Base-by-base conservation (phyloP, 2,888 invertebrate species). In the Cerceris rybyensis region DNA sequence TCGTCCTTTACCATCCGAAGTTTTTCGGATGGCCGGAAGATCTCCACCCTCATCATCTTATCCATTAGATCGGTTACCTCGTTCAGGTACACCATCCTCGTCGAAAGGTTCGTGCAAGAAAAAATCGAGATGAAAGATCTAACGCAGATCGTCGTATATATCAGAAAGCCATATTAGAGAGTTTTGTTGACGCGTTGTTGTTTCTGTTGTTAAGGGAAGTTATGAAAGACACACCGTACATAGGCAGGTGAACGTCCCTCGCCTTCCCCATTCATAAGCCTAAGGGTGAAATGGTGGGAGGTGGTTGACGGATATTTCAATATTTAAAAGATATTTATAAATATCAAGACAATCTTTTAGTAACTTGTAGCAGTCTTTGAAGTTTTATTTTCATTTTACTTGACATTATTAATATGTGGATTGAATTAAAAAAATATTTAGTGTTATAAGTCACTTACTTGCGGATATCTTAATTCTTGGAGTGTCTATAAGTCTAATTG, bases 1-100 rank as follows among this genome's bases (percentile, higher is more conserved):
- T 81, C 84, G 43, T 86, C 84, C 42, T 73, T 64, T 28, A 73
- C 11, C 78, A 88, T 82, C 13, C 74, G 75, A 16, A 80, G 84
- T 61, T 88, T 88, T 28, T 89, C 86, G 28, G 85, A 80, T 0
- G 74, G 57, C 46, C 73, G 73, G 41, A 89, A 84, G 67, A 91
- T 86, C 11, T 88, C 85, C 41, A 88, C 78, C 52, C 80, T 80
- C 87, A 90, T 84, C 87, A 90, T 88, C 65, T 84, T 84, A 8
- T 88, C 83, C 86, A 91, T 88, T 46, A 89, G 67, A 59, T 86
- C 85, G 58, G 85, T 85, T 16, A 86, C 85, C 16, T 88, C 87
- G 14, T 88, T 84, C 42, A 88, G 83, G 39, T 79, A 78, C 17
- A 87, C 85, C 72, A 83, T 85, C 60, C 82, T 82, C 14, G n/a